Conservation (phyloP, 2,888 invertebrate species). For the Ochlodes sylvanus region DNA sequence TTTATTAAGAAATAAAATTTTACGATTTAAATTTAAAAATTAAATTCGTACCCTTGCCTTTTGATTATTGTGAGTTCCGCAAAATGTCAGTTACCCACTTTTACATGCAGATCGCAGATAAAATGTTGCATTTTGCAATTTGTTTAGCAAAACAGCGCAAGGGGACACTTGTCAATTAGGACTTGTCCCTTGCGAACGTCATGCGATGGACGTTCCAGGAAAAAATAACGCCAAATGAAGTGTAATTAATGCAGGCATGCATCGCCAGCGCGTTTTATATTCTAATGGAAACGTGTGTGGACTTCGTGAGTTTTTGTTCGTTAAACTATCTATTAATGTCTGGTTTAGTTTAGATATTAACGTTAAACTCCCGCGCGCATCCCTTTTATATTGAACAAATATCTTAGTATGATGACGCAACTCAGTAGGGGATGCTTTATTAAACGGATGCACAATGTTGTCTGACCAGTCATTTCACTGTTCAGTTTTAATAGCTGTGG, state of each 20-base stretch:
- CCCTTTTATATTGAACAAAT: not conserved
- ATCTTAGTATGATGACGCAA: no score
- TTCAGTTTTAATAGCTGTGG: no score
- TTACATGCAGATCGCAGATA: slow-evolving; percentile 27
- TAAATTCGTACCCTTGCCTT: slow-evolving; percentile 14
- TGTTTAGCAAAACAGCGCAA: slow-evolving; percentile 32
- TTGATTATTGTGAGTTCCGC: slow-evolving; percentile 20
- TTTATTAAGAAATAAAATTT: slow-evolving; percentile 35
- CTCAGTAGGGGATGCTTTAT: no score
- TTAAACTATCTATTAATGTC: slow-evolving; percentile 26
- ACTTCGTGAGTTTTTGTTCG: not conserved
- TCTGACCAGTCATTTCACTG: no score
- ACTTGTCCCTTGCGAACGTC: not conserved
- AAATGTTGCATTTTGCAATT: slow-evolving; percentile 35
- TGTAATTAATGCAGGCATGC: slow-evolving; percentile 32
- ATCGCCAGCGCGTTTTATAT: slow-evolving; percentile 21
- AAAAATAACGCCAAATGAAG: slow-evolving; percentile 35
- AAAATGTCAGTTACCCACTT: slow-evolving; percentile 27
- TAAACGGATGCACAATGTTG: no score
- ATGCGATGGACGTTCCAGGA: slow-evolving; percentile 26
- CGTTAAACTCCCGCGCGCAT: not conserved
- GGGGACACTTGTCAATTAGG: slow-evolving; percentile 34
- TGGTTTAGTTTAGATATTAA: slow-evolving; percentile 19
- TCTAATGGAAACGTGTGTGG: slow-evolving; percentile 12
- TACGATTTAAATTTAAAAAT: slow-evolving; percentile 36